Percentiles rank a stretch among this genome's conserved stretches.
Conservation (phyloP, 2,113 vertebrate genomes). For the Tetrax tetrax region DNA sequence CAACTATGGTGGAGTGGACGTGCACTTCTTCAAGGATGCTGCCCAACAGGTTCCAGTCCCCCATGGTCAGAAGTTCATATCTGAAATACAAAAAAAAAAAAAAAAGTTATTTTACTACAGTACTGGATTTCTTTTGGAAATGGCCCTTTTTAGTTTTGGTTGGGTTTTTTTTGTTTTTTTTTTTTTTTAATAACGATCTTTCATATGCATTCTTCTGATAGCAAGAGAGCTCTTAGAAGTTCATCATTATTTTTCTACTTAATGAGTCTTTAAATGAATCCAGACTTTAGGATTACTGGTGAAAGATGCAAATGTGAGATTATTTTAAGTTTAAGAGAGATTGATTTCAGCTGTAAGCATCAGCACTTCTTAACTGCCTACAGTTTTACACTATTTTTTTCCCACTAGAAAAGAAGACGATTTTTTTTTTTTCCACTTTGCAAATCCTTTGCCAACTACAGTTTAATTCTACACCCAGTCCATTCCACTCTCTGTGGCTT, state of each 20-base stretch:
- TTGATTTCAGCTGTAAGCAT: not conserved
- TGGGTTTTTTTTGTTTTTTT: too few relatives aligned
- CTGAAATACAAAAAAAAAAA: constrained; percentile 53
- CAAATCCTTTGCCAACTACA: not conserved
- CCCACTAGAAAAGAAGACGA: not conserved
- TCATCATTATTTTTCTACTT: not conserved
- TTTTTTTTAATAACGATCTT: too few relatives aligned
- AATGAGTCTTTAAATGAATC: not conserved
- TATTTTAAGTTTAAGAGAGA: not conserved
- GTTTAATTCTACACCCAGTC: not conserved
- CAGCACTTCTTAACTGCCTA: not conserved
- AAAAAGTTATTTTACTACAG: not conserved
- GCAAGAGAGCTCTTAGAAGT: not conserved
- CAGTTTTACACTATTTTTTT: not conserved
- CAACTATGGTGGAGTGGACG: constrained; percentile 92
- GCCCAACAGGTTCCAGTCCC: constrained; percentile 93
- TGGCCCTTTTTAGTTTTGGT: not conserved
- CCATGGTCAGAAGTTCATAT: constrained; percentile 85
- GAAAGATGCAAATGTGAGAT: not conserved
- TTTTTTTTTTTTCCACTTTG: not conserved
- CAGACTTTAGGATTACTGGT: not conserved
- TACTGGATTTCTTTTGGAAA: not conserved
- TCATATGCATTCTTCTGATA: not conserved
- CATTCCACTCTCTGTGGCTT: not conserved
- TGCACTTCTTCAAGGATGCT: constrained; percentile 95